A percentile compares a stretch with the other conserved stretches of the same genome.
These are phyloP conservation scores for Notoglanidium macrostoma DNA, from an alignment of 2,797 vertebrate genomes.

Conservation along the genomic window DNA sequence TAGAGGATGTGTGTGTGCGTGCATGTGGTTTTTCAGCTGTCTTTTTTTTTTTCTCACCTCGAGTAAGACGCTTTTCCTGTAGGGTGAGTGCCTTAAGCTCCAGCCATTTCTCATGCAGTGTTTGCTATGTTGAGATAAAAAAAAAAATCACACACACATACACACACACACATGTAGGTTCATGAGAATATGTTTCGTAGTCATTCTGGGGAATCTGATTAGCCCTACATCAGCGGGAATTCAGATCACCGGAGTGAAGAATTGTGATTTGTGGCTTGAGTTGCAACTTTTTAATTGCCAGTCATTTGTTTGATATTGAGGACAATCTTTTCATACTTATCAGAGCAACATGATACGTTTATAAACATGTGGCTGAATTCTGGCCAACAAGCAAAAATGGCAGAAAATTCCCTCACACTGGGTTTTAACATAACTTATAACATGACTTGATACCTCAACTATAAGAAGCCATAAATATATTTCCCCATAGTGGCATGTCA, in stretches of 20 bases:
- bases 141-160: neutral
- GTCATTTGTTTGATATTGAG: neutral
- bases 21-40: constrained; percentile 68
- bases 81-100: constrained; percentile 84
- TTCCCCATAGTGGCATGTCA: neutral
- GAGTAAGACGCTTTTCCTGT: constrained; percentile 82
- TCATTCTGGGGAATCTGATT: constrained; percentile 32
- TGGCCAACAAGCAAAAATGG: neutral
- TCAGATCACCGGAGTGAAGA: neutral
- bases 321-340: neutral
- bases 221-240: neutral
- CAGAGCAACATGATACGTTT: neutral
- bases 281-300: neutral
- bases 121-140: constrained; percentile 75
- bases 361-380: neutral
- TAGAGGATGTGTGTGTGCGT: constrained; percentile 45
- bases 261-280: constrained; percentile 25
- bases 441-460: neutral
- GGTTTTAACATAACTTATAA: neutral
- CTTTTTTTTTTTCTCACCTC: constrained; percentile 75
- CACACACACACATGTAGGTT: constrained; percentile 62
- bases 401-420: neutral
- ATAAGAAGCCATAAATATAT: neutral
- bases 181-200: constrained; percentile 29
- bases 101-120: constrained; percentile 80